Evolutionary conservation across 1,140 invertebrate genomes (phyloP).

Genomic region (Argopecten irradians): DNA sequence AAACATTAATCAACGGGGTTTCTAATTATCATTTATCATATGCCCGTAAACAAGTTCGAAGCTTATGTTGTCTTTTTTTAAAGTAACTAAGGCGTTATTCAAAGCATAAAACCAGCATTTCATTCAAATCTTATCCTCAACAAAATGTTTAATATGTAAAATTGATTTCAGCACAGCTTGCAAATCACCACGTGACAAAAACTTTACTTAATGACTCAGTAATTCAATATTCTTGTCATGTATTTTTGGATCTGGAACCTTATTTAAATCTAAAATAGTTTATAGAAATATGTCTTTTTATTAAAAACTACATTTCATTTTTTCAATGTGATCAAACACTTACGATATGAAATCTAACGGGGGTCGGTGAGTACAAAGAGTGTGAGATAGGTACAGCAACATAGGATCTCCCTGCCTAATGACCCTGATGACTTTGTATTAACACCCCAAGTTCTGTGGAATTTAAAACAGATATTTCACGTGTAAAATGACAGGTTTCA

Average conservation of each 20-base stretch:
- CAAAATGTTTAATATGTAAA: not conserved
- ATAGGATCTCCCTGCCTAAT: not conserved
- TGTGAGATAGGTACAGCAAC: not conserved
- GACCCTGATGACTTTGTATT: not conserved
- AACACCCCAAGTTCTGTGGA: not conserved
- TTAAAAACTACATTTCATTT: not conserved
- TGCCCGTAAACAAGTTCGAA: too few species aligned
- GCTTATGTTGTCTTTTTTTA: too few species aligned
- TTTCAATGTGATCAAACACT: not conserved
- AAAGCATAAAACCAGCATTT: too few species aligned
- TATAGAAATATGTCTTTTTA: not conserved
- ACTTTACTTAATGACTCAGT: not conserved
- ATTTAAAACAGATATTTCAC: constrained; percentile 17
- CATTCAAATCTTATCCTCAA: too few species aligned
- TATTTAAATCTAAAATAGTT: not conserved
- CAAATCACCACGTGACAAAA: not conserved
- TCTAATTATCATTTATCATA: too few species aligned
- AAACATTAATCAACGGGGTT: too few species aligned
- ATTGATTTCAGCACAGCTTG: not conserved
- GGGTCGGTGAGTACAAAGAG: not conserved
- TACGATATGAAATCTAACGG: not conserved
- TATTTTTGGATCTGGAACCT: not conserved
- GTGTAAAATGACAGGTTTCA: constrained; percentile 6
- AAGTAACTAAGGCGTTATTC: too few species aligned
- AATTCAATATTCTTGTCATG: not conserved